Percentiles rank a stretch among this genome's conserved stretches.
phyloP scores from a whole-genome alignment of 2,888 invertebrate genomes.

The Hetaerina titia region DNA sequence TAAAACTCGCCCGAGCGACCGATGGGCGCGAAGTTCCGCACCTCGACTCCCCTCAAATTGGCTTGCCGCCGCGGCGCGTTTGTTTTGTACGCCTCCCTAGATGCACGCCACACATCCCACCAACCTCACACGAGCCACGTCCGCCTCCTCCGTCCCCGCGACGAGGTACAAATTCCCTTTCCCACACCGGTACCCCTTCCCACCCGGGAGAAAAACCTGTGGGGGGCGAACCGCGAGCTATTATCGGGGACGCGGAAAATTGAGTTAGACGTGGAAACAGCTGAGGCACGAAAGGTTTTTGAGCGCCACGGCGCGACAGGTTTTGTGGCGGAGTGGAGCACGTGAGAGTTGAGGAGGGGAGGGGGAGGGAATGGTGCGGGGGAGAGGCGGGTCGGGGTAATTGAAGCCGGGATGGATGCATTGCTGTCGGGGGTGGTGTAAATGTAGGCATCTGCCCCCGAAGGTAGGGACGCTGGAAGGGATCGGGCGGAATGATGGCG shows the following conservation, averaged over 20 bases:
- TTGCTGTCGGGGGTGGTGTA: background rate
- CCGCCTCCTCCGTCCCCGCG: background rate
- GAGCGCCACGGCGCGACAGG: background rate
- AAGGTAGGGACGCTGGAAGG: background rate
- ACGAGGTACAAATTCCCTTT: background rate
- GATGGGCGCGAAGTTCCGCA: background rate
- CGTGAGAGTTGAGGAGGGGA: background rate
- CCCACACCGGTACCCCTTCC: background rate
- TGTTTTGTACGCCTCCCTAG: background rate
- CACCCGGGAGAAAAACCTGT: background rate
- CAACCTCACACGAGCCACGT: background rate
- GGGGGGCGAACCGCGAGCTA: constrained; percentile 19
- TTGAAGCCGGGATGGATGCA: background rate
- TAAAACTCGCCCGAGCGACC: background rate
- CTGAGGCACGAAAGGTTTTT: constrained; percentile 4
- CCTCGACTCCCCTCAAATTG: background rate
- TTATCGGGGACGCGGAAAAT: constrained; percentile 57
- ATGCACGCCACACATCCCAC: background rate
- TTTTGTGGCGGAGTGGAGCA: background rate
- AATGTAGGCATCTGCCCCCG: background rate
- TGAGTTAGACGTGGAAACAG: constrained; percentile 51
- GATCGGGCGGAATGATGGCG: background rate
- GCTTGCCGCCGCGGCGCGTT: background rate
- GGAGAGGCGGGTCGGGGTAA: background rate
- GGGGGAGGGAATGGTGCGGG: background rate